These are phyloP conservation scores for Xyliphius kryptos DNA, from an alignment of 2,113 vertebrate species.

Conservation along the genomic window DNA sequence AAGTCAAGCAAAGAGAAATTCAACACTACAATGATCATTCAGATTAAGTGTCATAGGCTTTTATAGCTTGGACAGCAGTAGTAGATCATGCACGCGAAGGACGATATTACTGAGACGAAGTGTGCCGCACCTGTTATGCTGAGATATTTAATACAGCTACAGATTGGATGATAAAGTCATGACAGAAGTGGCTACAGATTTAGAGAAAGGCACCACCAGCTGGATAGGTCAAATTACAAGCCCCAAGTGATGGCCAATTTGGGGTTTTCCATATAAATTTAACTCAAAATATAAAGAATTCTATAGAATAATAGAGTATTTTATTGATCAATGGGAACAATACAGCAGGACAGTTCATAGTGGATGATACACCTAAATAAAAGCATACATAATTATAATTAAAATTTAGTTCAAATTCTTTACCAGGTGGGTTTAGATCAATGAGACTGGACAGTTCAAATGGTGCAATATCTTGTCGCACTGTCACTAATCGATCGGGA, in stretches of 20 bases:
- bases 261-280: too few relatives aligned
- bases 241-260: too few relatives aligned
- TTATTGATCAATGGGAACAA: too few relatives aligned
- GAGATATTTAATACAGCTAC: slow-evolving; percentile 53
- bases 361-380: too few relatives aligned
- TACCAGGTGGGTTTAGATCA: too few relatives aligned
- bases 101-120: slow-evolving; percentile 52
- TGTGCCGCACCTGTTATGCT: slow-evolving; percentile 57
- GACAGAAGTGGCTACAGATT: slow-evolving; percentile 31
- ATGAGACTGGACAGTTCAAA: neutral
- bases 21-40: neutral
- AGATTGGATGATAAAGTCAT: slow-evolving; percentile 29
- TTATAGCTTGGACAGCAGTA: slow-evolving; percentile 18
- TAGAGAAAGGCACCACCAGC: slow-evolving; percentile 28
- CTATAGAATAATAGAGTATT: too few relatives aligned
- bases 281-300: too few relatives aligned
- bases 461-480: too few relatives aligned
- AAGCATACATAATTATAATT: too few relatives aligned
- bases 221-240: slow-evolving; percentile 11
- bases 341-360: too few relatives aligned
- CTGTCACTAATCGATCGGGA: too few relatives aligned
- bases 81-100: slow-evolving; percentile 44
- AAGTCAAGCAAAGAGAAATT: neutral
- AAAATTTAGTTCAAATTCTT: neutral
- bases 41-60: slow-evolving; percentile 4